Evolutionary conservation across 2,888 invertebrate genomes (phyloP).

Genomic region (Eubasilissa splendida): DNA sequence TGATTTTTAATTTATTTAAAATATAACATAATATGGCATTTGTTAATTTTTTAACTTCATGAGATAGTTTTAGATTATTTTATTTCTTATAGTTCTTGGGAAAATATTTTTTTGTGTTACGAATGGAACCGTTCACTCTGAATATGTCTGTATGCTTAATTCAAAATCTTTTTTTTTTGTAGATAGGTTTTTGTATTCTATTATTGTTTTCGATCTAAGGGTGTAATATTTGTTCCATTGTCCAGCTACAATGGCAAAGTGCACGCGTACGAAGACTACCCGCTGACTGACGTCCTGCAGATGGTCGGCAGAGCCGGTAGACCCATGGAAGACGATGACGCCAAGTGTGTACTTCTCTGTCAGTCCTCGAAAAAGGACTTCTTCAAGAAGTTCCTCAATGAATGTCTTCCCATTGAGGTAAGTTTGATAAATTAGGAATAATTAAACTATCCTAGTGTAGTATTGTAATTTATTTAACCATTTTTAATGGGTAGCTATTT

Average conservation of each 20-base stretch:
- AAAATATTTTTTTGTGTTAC: too few species aligned
- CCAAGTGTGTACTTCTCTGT: constrained; percentile 96
- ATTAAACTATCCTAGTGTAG: too few species aligned
- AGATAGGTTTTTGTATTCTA: too few species aligned
- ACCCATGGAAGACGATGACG: constrained; percentile 92
- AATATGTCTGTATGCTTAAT: too few species aligned
- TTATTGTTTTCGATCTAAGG: too few species aligned
- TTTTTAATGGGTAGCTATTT: neutral
- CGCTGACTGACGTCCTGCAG: constrained; percentile 96
- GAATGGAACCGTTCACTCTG: too few species aligned
- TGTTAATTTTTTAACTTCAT: too few species aligned
- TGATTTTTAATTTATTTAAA: too few species aligned
- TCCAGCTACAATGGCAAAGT: constrained; percentile 74
- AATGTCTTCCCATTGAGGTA: constrained; percentile 93
- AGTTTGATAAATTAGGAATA: neutral
- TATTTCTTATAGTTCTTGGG: too few species aligned
- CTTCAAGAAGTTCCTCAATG: constrained; percentile 97
- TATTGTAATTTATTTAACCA: neutral
- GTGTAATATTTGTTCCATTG: neutral
- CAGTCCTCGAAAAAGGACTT: constrained; percentile 98
- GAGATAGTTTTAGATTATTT: too few species aligned
- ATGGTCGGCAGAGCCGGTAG: constrained; percentile 98
- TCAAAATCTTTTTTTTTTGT: too few species aligned
- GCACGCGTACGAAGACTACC: constrained; percentile 97
- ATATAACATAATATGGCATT: too few species aligned